Base-by-base conservation (phyloP, 2,888 invertebrate genomes). In the Tiliacea citrago region DNA sequence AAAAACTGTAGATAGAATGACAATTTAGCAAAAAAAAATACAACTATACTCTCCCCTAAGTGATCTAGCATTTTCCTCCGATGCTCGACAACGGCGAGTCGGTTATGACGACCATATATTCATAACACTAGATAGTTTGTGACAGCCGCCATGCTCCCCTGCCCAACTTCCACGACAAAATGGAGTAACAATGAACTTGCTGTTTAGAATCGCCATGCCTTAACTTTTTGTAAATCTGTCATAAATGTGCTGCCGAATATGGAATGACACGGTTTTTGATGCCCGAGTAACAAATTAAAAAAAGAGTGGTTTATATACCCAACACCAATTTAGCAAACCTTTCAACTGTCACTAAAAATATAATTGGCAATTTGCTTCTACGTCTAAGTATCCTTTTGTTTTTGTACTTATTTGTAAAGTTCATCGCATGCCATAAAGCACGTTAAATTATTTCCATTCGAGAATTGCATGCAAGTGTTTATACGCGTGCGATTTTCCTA, bases 91-190 rank as follows among this genome's bases (percentile, higher is more conserved):
- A 77, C 63, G 74, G 86, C 84, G 88, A 88, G 84, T 84, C 79
- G 83, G 81, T 87, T 87, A 87, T 87, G 79, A 87, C 81, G 55
- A 90, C 93, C 94, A 95, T 95, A 95, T 93, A 95, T 96, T 91
- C 90, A 81, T 79, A 78, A 82, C 84, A 82, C 84, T 78, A 91
- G 93, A 96, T 95, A 91, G 91, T 88, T 91, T 92, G 83, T 94
- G 96, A 95, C 96, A 89, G 91, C 84, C 90, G 91, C 94, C 94
- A 92, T 94, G 95, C 91, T 93, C 93, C 94, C 94, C 92, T 88
- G 87, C 85, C 82, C 73, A 88, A 88, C 83, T 89, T 85, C 79
- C 76, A 79, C 75, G 79, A 84, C 78, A 72, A 68, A 89, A 91
- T 89, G 84, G 87, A 84, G 73, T 85, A 86, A 91, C 90, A 89